Percentiles rank a stretch among this genome's conserved stretches.
These are phyloP conservation scores for Panzeria rudis DNA, from an alignment of 2,888 invertebrate species.

Conservation along the genomic window DNA sequence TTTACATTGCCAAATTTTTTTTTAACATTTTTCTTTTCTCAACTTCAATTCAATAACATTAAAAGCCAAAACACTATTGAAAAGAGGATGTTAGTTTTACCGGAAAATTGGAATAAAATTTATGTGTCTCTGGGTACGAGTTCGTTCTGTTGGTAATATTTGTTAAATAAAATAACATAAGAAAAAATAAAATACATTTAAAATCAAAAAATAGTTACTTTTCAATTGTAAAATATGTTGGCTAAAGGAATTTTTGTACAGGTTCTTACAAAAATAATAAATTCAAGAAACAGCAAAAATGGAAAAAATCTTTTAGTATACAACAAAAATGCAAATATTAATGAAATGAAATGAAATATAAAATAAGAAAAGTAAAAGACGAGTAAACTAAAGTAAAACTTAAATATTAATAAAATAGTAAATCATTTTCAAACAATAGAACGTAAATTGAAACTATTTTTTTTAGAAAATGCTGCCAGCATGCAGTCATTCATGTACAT, in stretches of 20 bases:
- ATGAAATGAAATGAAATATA: neutral
- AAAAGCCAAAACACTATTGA: conserved; percentile 39
- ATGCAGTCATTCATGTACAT: neutral
- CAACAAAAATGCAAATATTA: conserved; percentile 32
- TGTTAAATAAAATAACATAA: conserved; percentile 29
- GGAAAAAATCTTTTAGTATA: neutral
- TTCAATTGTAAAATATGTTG: conserved; percentile 50
- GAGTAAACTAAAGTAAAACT: conserved; percentile 1
- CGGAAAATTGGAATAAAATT: conserved; percentile 78
- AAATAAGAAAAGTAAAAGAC: neutral
- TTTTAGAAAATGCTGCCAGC: conserved; percentile 8
- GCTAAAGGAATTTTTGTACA: conserved; percentile 23
- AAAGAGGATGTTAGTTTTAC: conserved; percentile 75
- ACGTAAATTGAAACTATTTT: conserved; percentile 52
- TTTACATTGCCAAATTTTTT: conserved; percentile 5
- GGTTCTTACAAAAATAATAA: conserved; percentile 18
- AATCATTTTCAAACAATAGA: conserved; percentile 52
- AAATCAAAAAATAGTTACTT: conserved; percentile 31
- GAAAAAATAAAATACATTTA: conserved; percentile 21
- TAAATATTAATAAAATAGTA: conserved; percentile 41
- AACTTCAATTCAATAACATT: conserved; percentile 55
- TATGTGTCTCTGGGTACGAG: conserved; percentile 72
- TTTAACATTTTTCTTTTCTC: neutral
- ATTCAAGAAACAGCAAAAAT: conserved; percentile 13
- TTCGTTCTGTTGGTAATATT: conserved; percentile 39